phyloP scores from a whole-genome alignment of 2,797 vertebrate genomes.

The Protosalanx chinensis region DNA sequence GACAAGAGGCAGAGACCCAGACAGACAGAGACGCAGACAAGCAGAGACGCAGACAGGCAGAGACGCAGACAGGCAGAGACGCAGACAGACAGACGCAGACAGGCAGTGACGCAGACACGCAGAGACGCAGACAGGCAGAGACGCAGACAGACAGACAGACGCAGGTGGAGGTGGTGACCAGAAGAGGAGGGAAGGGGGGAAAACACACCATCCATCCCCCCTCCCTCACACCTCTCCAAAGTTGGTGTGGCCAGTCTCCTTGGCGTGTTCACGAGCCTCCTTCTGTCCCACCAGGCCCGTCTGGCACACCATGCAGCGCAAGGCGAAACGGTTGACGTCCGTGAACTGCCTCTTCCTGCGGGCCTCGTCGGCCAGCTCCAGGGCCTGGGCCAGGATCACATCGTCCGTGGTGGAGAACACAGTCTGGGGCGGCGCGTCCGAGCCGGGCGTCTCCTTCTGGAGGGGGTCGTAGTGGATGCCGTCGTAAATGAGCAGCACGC shows the following conservation, averaged over 20 bases:
- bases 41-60: too few species aligned
- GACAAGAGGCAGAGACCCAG: constrained; percentile 78
- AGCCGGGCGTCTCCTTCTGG: constrained; percentile 75
- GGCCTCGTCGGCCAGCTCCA: constrained; percentile 94
- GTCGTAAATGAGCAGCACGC: constrained; percentile 94
- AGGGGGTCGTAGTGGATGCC: constrained; percentile 97
- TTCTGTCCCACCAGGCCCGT: constrained; percentile 93
- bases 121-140: too few species aligned
- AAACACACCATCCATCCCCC: background rate
- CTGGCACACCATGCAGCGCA: constrained; percentile 97
- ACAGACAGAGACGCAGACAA: constrained; percentile 50
- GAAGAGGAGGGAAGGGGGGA: constrained; percentile 6
- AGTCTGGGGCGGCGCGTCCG: constrained; percentile 86
- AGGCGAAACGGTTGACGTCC: constrained; percentile 87
- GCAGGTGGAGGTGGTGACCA: constrained; percentile 58
- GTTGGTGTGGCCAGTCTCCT: constrained; percentile 94
- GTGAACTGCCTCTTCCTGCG: constrained; percentile 92
- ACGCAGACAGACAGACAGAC: constrained; percentile 25
- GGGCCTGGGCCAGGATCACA: constrained; percentile 86
- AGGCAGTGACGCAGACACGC: constrained; percentile 41
- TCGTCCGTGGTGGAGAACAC: constrained; percentile 89
- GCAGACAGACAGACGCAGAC: constrained; percentile 50
- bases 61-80: too few species aligned
- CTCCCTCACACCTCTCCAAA: constrained; percentile 92
- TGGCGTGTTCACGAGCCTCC: constrained; percentile 94